Base-by-base conservation (phyloP, 2,113 vertebrate species). In the Brienomyrus brachyistius region DNA sequence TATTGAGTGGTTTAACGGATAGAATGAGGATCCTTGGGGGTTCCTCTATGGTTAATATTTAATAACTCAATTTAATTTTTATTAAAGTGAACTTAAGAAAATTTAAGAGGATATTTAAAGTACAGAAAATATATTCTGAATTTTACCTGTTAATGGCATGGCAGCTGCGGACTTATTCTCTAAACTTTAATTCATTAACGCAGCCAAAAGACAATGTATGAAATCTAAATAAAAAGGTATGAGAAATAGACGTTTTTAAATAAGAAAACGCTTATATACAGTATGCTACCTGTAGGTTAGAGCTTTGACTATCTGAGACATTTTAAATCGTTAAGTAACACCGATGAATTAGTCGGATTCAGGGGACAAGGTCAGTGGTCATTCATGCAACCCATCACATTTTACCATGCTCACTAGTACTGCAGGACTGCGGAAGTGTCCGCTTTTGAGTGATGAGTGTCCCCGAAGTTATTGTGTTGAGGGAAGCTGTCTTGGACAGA, bases 31-130 rank as follows among this genome's bases (percentile, higher is more conserved):
- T 87, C 91, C 50, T 86, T 93, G 89, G 23, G 48, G 62, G 89
- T 89, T 91, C 87, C 4, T 6, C 27, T 90, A n/a, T 83, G 31
- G 54, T 89, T 45, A 89, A 82, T 91, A 83, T 88, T 56, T 90
- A 10, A 77, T 23, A 84, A n/a, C 40, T 31, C 62, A 15, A 90
- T 56, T 91, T 90, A 91, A 35, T 21, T 56, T 84, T 70, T 85
- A n/a, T 54, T 85, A 27, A 89, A 74, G 43, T 40, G 40, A 6
- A 51, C 5, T 89, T 89, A 90, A 56, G 77, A 77, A 91, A 88
- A 88, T 56, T 6, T 86, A 23, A 48, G 83, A 90, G 54, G 23
- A 40, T 89, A 74, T 66, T 74, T 0, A 23, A 40, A 40, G 23
- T 89, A 47, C 91, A 40, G 45, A 90, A 87, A 86, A 31, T 47